Conservation (phyloP, 2,888 invertebrate genomes). For the Drosophila subsilvestris region DNA sequence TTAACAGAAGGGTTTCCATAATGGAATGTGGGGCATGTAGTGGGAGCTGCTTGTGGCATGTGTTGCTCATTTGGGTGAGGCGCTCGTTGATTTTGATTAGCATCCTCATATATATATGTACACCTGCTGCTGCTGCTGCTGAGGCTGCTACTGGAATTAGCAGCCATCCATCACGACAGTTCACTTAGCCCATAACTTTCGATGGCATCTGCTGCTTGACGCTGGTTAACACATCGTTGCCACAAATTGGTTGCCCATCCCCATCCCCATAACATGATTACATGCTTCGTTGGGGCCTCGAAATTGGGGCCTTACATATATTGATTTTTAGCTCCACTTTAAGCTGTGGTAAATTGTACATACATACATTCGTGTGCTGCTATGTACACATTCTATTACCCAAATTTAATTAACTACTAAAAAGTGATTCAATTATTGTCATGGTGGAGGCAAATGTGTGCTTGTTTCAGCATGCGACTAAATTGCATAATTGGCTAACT, state of each 20-base stretch:
- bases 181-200: constrained; percentile 39
- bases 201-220: constrained; percentile 32
- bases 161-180: constrained; percentile 65
- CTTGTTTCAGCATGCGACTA: not conserved
- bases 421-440: constrained; percentile 3
- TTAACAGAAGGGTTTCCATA: constrained; percentile 16
- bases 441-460: not conserved
- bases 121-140: constrained; percentile 58
- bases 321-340: constrained; percentile 27
- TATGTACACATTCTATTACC: constrained; percentile 8
- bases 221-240: constrained; percentile 63
- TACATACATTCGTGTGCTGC: too few relatives aligned
- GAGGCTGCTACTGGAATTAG: constrained; percentile 41
- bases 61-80: constrained; percentile 54
- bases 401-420: not conserved
- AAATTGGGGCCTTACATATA: constrained; percentile 22
- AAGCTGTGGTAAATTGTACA: constrained; percentile 17
- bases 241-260: constrained; percentile 42
- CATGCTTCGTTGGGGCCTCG: constrained; percentile 38
- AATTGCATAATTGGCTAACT: constrained; percentile 13
- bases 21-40: not conserved
- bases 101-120: constrained; percentile 12
- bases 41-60: constrained; percentile 43
- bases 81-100: constrained; percentile 65
- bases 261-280: constrained; percentile 31